Percentiles rank a stretch among this genome's conserved stretches.
Conservation (phyloP, 2,113 vertebrate genomes). For the Osmerus mordax region DNA sequence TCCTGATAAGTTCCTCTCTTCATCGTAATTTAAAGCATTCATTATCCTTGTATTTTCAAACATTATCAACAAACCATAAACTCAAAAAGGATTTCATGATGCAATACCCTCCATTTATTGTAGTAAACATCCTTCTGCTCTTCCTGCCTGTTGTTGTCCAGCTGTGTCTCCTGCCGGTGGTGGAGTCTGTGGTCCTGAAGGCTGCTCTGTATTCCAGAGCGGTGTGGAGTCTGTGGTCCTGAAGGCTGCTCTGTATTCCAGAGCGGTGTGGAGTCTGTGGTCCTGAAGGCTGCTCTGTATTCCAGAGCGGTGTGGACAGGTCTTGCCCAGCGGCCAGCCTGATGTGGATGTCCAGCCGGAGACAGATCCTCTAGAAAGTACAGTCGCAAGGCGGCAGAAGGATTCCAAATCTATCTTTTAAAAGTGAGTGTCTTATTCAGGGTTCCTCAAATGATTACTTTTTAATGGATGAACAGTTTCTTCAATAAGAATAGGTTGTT, state of each 20-base stretch:
- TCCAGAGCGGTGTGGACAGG: conserved; percentile 15
- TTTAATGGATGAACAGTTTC: neutral
- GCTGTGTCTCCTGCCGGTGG: too few species aligned
- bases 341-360: conserved; percentile 6
- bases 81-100: too few species aligned
- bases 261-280: neutral
- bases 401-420: neutral
- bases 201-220: conserved; percentile 5
- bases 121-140: too few species aligned
- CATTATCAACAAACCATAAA: too few species aligned
- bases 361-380: conserved; percentile 19
- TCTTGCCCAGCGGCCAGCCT: conserved; percentile 21
- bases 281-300: conserved; percentile 19
- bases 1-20: too few species aligned
- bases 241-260: conserved; percentile 7
- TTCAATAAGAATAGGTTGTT: neutral
- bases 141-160: too few species aligned
- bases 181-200: conserved; percentile 2
- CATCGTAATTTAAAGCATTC: too few species aligned
- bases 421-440: neutral
- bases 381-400: conserved; percentile 5
- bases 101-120: too few species aligned
- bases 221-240: neutral
- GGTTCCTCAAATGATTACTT: neutral
- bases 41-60: too few species aligned